A percentile compares a stretch with the other conserved stretches of the same genome.
phyloP scores from a whole-genome alignment of 2,113 vertebrate genomes.

The Sander vitreus region DNA sequence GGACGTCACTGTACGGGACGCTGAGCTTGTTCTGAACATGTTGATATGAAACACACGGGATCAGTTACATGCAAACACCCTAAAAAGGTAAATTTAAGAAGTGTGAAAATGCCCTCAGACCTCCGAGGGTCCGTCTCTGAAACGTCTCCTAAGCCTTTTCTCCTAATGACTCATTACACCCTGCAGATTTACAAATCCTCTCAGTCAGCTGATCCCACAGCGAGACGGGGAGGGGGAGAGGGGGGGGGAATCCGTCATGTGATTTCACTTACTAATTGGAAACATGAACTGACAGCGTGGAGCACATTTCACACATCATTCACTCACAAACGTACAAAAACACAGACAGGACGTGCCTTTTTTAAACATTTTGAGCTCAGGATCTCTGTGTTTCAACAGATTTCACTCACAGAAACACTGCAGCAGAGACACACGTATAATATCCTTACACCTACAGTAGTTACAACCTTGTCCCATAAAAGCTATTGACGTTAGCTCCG shows the following conservation, averaged over 20 bases:
- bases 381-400: no score
- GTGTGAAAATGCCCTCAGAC: no score
- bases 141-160: not conserved
- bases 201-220: conserved; percentile 32
- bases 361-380: not conserved
- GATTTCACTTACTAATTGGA: conserved; percentile 46
- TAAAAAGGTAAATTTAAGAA: no score
- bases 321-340: not conserved
- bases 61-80: no score
- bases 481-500: no score
- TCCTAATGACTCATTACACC: not conserved
- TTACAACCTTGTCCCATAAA: no score
- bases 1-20: no score
- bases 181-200: conserved; percentile 32
- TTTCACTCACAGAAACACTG: not conserved
- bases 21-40: no score
- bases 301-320: conserved; percentile 51
- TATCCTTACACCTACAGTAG: no score
- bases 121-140: no score
- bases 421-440: no score
- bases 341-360: not conserved
- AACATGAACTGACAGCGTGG: conserved; percentile 43
- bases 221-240: not conserved
- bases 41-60: no score
- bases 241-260: conserved; percentile 11